These are phyloP conservation scores for Euphonia xanthogaster DNA, from an alignment of 2,797 vertebrate species.

Conservation along the genomic window DNA sequence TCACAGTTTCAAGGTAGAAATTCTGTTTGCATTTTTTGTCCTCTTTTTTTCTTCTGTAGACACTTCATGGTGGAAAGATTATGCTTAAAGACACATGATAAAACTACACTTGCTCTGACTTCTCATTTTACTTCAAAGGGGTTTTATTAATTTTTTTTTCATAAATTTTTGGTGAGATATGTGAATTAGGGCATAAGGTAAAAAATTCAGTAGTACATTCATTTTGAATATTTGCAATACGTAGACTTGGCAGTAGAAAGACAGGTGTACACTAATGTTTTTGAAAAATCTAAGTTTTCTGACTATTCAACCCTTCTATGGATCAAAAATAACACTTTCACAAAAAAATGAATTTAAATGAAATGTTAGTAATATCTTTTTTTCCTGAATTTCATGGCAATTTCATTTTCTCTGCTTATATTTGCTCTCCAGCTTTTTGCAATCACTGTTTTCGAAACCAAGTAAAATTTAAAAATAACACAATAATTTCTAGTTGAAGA, in stretches of 20 bases:
- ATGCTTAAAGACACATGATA: neutral
- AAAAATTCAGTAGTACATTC: neutral
- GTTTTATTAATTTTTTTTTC: neutral
- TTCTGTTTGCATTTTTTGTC: neutral
- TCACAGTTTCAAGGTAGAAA: neutral
- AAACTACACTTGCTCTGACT: neutral
- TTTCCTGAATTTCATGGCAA: neutral
- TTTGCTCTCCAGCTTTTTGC: fast-evolving
- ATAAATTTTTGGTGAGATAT: neutral
- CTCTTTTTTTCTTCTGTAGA: neutral
- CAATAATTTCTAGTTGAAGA: neutral
- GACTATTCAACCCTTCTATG: neutral
- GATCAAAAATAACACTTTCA: neutral
- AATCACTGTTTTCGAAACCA: neutral
- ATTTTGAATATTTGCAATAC: neutral
- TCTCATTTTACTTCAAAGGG: neutral
- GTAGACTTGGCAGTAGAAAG: neutral
- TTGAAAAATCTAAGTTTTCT: neutral
- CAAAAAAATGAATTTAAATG: neutral
- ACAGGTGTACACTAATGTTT: fast-evolving
- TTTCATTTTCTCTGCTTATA: neutral
- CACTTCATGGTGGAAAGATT: neutral
- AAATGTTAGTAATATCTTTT: fast-evolving
- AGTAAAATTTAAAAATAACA: neutral
- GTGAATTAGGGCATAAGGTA: neutral